Evolutionary conservation across 2,888 invertebrate genomes (phyloP).

Genomic region (Caenorhabditis wallacei): DNA sequence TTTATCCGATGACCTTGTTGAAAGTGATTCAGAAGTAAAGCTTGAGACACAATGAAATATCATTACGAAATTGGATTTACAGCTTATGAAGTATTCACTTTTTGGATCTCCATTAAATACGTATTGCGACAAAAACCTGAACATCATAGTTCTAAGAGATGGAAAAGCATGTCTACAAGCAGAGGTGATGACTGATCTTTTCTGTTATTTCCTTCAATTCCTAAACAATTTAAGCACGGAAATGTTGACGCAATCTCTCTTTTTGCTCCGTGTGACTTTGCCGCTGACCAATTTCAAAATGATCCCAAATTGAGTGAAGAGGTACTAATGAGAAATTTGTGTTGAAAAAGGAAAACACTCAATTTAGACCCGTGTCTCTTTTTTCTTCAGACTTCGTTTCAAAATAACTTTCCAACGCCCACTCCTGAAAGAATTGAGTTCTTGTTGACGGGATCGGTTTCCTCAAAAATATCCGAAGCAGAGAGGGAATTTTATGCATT

Average conservation of each 20-base stretch:
- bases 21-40: slow-evolving; percentile 59
- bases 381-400: slow-evolving; percentile 13
- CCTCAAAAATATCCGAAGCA: slow-evolving; percentile 73
- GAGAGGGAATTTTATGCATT: slow-evolving; percentile 80
- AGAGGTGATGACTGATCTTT: slow-evolving; percentile 33
- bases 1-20: slow-evolving; percentile 49
- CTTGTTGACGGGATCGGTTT: slow-evolving; percentile 40
- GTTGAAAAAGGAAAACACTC: slow-evolving; percentile 23
- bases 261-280: slow-evolving; percentile 63
- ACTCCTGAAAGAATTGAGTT: slow-evolving; percentile 47
- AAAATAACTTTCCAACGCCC: slow-evolving; percentile 14
- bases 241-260: slow-evolving; percentile 77
- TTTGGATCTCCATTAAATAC: slow-evolving; percentile 55
- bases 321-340: slow-evolving; percentile 34
- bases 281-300: slow-evolving; percentile 49
- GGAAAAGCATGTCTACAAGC: slow-evolving; percentile 67
- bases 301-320: slow-evolving; percentile 31
- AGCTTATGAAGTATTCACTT: slow-evolving; percentile 66
- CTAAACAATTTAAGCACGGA: slow-evolving; percentile 71
- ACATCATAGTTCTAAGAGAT: slow-evolving; percentile 58
- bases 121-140: slow-evolving; percentile 69
- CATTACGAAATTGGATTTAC: no score
- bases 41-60: no score
- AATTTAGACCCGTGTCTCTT: slow-evolving; percentile 17
- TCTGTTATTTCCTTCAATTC: not conserved